Percentiles rank a stretch among this genome's conserved stretches.
These are phyloP conservation scores for Syritta pipiens DNA, from an alignment of 2,888 invertebrate genomes.

Conservation along the genomic window DNA sequence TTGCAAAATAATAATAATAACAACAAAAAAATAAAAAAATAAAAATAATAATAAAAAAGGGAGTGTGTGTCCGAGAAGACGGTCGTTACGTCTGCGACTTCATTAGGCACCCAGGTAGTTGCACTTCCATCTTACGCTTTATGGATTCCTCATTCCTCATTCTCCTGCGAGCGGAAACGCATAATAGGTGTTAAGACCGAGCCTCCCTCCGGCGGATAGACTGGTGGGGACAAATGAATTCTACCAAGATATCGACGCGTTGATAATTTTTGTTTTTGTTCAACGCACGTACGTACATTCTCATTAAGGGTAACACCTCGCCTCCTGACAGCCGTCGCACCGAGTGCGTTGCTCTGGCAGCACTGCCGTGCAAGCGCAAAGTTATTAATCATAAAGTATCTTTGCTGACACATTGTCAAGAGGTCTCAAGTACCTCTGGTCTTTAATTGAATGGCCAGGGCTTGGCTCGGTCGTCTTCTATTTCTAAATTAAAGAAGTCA, in stretches of 20 bases:
- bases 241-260: constrained; percentile 40
- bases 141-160: constrained; percentile 44
- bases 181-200: constrained; percentile 58
- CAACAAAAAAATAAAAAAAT: constrained; percentile 27
- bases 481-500: constrained; percentile 67
- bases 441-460: constrained; percentile 22
- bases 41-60: too few species aligned
- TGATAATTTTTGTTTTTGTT: constrained; percentile 61
- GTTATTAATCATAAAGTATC: constrained; percentile 69
- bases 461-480: constrained; percentile 26
- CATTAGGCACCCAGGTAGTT: constrained; percentile 60
- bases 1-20: constrained; percentile 16
- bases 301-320: constrained; percentile 53
- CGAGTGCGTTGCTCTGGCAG: neutral
- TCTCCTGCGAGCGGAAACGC: constrained; percentile 52
- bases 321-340: constrained; percentile 41
- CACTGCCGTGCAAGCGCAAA: constrained; percentile 17
- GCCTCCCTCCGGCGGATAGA: neutral
- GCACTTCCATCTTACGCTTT: constrained; percentile 68
- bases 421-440: constrained; percentile 44
- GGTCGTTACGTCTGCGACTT: constrained; percentile 62
- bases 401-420: constrained; percentile 56
- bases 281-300: constrained; percentile 56
- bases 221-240: constrained; percentile 9
- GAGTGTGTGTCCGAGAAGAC: constrained; percentile 32